A percentile compares a stretch with the other conserved stretches of the same genome.
These are phyloP conservation scores for Heterodera filipjevi DNA, from an alignment of 2,888 invertebrate genomes.

Conservation along the genomic window DNA sequence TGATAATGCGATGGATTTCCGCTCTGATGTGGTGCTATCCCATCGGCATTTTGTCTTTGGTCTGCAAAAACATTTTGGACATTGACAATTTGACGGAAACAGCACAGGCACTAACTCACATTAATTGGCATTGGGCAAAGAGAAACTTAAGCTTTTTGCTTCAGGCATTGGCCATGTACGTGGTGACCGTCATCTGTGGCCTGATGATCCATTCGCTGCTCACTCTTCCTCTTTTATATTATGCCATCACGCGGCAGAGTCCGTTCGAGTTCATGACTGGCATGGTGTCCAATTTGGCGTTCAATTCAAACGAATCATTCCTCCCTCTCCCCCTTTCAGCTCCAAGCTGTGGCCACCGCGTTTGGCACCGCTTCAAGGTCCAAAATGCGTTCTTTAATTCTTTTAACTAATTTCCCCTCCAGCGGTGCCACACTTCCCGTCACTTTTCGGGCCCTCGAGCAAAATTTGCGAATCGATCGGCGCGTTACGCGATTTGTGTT, in stretches of 20 bases:
- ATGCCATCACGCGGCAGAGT: slow-evolving; percentile 73
- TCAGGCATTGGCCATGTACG: slow-evolving; percentile 78
- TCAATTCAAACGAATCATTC: not conserved
- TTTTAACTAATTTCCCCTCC: slow-evolving; percentile 21
- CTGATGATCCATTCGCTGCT: slow-evolving; percentile 82
- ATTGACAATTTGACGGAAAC: slow-evolving; percentile 72
- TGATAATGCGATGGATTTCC: slow-evolving; percentile 87
- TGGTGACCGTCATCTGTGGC: slow-evolving; percentile 38
- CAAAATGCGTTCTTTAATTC: not conserved
- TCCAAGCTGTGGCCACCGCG: slow-evolving; percentile 89
- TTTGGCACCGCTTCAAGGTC: slow-evolving; percentile 90
- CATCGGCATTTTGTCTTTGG: slow-evolving; percentile 75
- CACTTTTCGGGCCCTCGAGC: slow-evolving; percentile 87
- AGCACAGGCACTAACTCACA: slow-evolving; percentile 68
- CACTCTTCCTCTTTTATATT: slow-evolving; percentile 84
- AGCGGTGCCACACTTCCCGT: slow-evolving; percentile 86
- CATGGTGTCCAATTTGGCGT: slow-evolving; percentile 67
- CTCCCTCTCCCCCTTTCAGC: slow-evolving; percentile 58
- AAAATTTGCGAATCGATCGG: slow-evolving; percentile 81
- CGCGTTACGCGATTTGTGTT: slow-evolving; percentile 86
- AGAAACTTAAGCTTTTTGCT: too few species aligned
- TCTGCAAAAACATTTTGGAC: slow-evolving; percentile 74
- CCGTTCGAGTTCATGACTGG: slow-evolving; percentile 64
- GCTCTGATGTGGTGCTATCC: slow-evolving; percentile 86
- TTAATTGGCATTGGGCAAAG: not conserved